Percentiles rank a stretch among this genome's conserved stretches.
phyloP scores from a whole-genome alignment of 2,888 invertebrate genomes.

The Boloria selene region DNA sequence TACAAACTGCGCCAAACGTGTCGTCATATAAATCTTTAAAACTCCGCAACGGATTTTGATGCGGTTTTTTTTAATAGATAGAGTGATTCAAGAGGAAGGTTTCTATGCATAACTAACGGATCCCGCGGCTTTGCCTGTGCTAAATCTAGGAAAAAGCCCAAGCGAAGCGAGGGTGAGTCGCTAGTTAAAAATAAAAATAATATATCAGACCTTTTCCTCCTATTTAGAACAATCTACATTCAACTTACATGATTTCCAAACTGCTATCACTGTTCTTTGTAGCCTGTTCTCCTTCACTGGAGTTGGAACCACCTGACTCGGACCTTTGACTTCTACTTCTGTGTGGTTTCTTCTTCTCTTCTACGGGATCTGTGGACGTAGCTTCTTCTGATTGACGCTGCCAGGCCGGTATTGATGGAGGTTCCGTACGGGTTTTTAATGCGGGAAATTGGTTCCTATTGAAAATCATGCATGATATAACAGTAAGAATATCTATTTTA shows the following conservation, averaged over 20 bases:
- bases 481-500: too few relatives aligned
- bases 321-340: constrained; percentile 81
- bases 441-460: constrained; percentile 90
- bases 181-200: not conserved
- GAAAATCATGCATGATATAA: constrained; percentile 9
- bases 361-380: constrained; percentile 56
- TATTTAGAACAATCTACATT: constrained; percentile 4
- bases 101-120: too few relatives aligned
- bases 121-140: too few relatives aligned
- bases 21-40: too few relatives aligned
- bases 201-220: not conserved
- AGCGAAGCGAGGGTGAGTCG: too few relatives aligned
- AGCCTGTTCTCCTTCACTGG: constrained; percentile 87
- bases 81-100: too few relatives aligned
- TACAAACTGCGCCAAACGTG: too few relatives aligned
- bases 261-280: constrained; percentile 90
- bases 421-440: constrained; percentile 82
- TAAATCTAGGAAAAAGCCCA: too few relatives aligned
- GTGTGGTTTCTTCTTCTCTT: constrained; percentile 67
- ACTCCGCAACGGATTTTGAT: too few relatives aligned
- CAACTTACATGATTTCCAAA: constrained; percentile 87
- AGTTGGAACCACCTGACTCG: constrained; percentile 85
- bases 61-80: too few relatives aligned
- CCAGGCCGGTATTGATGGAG: constrained; percentile 91
- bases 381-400: constrained; percentile 86